Conservation (phyloP, 2,888 invertebrate species). For the Hypomecis atomaria region DNA sequence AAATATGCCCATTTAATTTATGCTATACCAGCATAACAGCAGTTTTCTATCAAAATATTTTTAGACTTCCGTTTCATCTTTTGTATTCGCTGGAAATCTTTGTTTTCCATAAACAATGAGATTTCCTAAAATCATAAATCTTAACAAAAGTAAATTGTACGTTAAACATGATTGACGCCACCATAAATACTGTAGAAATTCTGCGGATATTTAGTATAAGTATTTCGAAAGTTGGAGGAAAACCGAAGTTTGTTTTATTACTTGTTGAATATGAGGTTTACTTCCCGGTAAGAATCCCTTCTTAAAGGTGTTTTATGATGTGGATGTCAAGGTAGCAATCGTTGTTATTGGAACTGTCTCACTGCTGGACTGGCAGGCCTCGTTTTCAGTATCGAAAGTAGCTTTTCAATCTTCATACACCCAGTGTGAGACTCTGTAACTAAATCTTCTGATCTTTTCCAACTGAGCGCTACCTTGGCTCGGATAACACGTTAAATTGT, state of each 20-base stretch:
- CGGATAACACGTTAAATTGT: no score
- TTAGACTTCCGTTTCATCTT: conserved; percentile 27
- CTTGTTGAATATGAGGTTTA: background rate
- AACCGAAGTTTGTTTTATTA: conserved; percentile 1
- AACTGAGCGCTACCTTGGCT: no score
- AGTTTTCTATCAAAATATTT: conserved; percentile 23
- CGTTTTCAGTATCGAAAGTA: no score
- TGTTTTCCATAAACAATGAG: conserved; percentile 35
- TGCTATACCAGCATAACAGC: background rate
- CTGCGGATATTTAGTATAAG: conserved; percentile 20
- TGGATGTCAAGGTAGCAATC: no score
- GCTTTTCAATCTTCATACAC: no score
- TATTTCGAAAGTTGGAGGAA: conserved; percentile 28
- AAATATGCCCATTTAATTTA: conserved; percentile 1
- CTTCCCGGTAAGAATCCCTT: no score
- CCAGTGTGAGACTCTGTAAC: no score
- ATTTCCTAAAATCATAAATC: conserved; percentile 32
- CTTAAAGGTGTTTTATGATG: no score
- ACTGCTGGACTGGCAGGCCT: no score
- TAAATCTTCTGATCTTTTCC: no score
- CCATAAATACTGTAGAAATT: conserved; percentile 25
- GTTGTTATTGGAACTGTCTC: no score
- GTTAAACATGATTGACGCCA: conserved; percentile 24
- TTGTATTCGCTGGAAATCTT: conserved; percentile 32
- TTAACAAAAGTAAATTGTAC: conserved; percentile 20